Evolutionary conservation across 2,113 vertebrate species (phyloP), one percentile per base, ranked within the genome.

Genomic region (Tautogolabrus adspersus): DNA sequence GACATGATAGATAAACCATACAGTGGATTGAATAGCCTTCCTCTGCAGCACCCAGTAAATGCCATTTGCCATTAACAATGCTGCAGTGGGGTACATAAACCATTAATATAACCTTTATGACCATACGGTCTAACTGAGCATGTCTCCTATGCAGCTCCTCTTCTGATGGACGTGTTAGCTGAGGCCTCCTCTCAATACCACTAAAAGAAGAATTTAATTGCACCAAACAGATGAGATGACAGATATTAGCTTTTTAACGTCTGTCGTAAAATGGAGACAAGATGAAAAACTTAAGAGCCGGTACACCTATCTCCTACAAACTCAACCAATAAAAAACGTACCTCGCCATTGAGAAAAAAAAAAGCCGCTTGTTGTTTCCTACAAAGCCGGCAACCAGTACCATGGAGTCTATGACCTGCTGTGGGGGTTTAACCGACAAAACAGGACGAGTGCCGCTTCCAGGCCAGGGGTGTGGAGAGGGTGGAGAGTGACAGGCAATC

Each of bases 1-100:
- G 93, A 93, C 93, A 94, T 93, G 92, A 94, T 89, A 94, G 93
- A 93, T 93, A 94, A 94, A 93, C 86, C 91, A 89, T 91, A 93
- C 83, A 89, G 86, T 89, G 89, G 85, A 91, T 90, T 88, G 91
- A 93, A 93, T 88, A 81, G 90, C 87, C 93, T 90, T 87, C 87
- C 60, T 90, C 86, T 87, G 88, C 88, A 88, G 87, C 91, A 92
- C 78, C 85, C 84, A 91, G 92, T 86, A 93, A 93, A 94, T 94
- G 92, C 83, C 90, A 92, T 93, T 93, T 93, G 91, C 92, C 89
- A 93, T 94, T 94, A 94, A 93, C 91, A 93, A 91, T 91, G 63
- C 88, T 89, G 88, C 84, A 91, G 83, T 84, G 88, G 84, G 88
- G 89, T 90, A 93, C 92, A 93, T 91, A 93, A 94, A 93, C 84